Conservation (phyloP, 2,113 vertebrate species). For the Centropus unirufus region DNA sequence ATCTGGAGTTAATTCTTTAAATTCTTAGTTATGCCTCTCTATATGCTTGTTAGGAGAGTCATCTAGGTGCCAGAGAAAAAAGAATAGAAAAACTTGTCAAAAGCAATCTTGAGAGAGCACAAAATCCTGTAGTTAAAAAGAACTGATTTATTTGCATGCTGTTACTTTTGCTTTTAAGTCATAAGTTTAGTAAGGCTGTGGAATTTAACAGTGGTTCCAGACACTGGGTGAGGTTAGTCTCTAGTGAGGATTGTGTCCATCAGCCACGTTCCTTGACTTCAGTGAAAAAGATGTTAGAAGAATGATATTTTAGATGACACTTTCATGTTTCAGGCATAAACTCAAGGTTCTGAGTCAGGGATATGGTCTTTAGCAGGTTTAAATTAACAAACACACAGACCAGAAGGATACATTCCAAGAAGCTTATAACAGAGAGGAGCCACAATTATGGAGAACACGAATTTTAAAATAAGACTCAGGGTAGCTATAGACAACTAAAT, state of each 20-base stretch:
- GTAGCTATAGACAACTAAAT: not conserved
- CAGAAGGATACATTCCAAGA: not conserved
- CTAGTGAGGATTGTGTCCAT: not conserved
- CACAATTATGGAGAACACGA: not conserved
- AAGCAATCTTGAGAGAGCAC: not conserved
- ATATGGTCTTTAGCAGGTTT: not conserved
- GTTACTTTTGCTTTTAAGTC: not conserved
- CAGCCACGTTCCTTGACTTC: fast-evolving
- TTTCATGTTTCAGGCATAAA: not conserved
- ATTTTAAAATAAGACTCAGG: not conserved
- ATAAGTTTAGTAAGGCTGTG: not conserved
- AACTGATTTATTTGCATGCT: not conserved
- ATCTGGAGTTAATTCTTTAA: not conserved
- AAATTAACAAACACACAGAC: not conserved
- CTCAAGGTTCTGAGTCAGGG: not conserved
- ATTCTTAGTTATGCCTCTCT: not conserved
- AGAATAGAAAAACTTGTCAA: no score
- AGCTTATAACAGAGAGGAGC: fast-evolving
- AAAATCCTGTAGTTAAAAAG: not conserved
- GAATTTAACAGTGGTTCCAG: not conserved
- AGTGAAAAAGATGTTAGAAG: not conserved
- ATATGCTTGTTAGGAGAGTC: not conserved
- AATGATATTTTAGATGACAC: not conserved
- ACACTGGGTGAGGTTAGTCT: not conserved
- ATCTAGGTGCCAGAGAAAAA: not conserved